Percentiles rank a stretch among this genome's conserved stretches.
Evolutionary conservation across 2,888 invertebrate genomes (phyloP).

Genomic region (Drosophila subquinaria): DNA sequence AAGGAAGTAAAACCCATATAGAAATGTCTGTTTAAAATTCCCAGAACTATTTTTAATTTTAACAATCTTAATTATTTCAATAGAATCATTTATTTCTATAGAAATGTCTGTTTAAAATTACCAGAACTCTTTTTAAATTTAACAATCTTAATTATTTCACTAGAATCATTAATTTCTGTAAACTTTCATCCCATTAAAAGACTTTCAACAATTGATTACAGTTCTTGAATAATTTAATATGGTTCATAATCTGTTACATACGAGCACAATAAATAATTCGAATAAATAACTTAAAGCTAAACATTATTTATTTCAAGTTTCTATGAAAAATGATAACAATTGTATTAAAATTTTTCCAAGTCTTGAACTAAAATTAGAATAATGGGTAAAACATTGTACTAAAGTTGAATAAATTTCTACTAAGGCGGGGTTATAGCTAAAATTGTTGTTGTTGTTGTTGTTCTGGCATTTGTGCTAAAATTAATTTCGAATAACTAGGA

Average conservation of each 20-base stretch:
- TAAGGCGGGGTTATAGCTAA: conserved; percentile 68
- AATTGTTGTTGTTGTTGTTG: conserved; percentile 57
- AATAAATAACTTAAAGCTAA: conserved; percentile 73
- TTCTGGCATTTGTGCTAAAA: conserved; percentile 74
- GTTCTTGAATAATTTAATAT: conserved; percentile 41
- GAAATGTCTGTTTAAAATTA: no score
- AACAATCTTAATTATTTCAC: no score
- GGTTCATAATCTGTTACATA: conserved; percentile 53
- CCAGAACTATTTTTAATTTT: no score
- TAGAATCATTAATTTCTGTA: no score
- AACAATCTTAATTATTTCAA: no score
- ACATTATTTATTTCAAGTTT: conserved; percentile 34
- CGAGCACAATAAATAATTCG: conserved; percentile 64
- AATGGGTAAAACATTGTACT: conserved; percentile 60
- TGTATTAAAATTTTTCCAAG: conserved; percentile 10
- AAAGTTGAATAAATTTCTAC: conserved; percentile 59
- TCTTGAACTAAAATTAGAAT: conserved; percentile 20
- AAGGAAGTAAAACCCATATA: no score
- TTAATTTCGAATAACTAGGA: conserved; percentile 72
- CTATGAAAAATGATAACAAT: conserved; percentile 36
- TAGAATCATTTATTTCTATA: no score
- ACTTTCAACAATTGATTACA: not conserved
- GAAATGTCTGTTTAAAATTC: no score
- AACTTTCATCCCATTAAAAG: not conserved
- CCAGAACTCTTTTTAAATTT: no score